A percentile compares a stretch with the other conserved stretches of the same genome.
Conservation (phyloP, 2,113 vertebrate genomes). For the Thinocorus orbignyianus region DNA sequence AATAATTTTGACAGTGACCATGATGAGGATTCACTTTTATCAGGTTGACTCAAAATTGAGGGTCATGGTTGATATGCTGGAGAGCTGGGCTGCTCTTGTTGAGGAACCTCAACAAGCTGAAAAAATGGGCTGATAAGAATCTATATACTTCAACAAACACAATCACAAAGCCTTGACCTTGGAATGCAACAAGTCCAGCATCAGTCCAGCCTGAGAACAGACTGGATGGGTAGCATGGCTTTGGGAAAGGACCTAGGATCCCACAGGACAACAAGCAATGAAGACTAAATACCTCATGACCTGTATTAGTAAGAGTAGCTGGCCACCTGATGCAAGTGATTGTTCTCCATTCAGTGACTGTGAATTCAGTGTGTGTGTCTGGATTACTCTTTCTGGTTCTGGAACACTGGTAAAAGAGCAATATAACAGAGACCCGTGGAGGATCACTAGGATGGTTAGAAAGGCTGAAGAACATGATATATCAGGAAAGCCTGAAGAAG, state of each 20-base stretch:
- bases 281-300: not conserved
- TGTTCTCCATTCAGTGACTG: not conserved
- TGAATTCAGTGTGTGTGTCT: not conserved
- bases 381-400: not conserved
- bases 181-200: not conserved
- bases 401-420: not conserved
- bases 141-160: not conserved
- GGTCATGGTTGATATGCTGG: not conserved
- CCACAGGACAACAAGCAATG: not conserved
- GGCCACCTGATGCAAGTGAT: not conserved
- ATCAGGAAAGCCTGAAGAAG: not conserved
- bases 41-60: not conserved
- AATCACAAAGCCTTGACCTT: not conserved
- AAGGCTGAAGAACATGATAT: not conserved
- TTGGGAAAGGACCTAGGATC: not conserved
- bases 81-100: not conserved
- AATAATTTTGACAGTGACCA: not conserved
- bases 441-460: not conserved
- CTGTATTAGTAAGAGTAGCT: not conserved
- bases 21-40: fast-evolving
- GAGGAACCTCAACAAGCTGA: not conserved
- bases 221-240: not conserved
- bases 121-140: not conserved
- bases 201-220: not conserved
- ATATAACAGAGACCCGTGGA: not conserved